Evolutionary conservation across 1,140 invertebrate species (phyloP), one percentile per base, ranked within the genome.

Genomic region (Lepidurus couesii): DNA sequence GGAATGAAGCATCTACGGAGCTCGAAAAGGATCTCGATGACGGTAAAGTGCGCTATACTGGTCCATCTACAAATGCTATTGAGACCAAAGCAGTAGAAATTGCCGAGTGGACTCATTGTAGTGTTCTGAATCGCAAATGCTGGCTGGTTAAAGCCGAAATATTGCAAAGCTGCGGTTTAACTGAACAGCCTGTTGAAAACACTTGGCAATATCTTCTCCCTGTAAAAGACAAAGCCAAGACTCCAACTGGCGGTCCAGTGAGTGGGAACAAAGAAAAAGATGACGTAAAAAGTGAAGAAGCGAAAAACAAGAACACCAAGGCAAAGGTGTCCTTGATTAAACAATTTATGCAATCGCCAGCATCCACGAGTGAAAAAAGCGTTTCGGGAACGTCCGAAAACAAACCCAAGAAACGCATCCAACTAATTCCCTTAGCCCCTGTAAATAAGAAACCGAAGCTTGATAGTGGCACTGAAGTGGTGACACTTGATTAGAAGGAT

Each of bases 131-230:
- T 80, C 85, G 87, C 4, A 89, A 89, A 79, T 91, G 90, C 81
- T 93, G 92, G 92, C 88, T 89, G 79, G 90, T 94, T 4, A 81
- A 87, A 4, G 85, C 88, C 11, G 88, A 89, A 4, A 81, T 89
- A 7, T 83, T 88, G 5, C 84, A 89, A 21, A 86, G 90, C 81
- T 91, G 90, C 83, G 85, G 86, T 0, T 82, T 91, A 0, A 81
- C 83, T 26, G 86, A 89, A 10, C 80, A 91, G 0, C 81, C 84
- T 1, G 77, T 90, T 34, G 86, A 88, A 2, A 91, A 91, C 81
- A 82, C 78, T 10, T 84, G 83, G 83, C 24, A 79, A 75, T 79
- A 76, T 42, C 1, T 82, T 79, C 76, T 78, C 79, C n/a, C 78
- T 6, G 75, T 73, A n/a, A 24, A 75, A 7, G 21, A 26, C 5